phyloP scores from a whole-genome alignment of 2,113 vertebrate genomes.

The western clawed frog (Xenopus tropicalis) region UCB_Xtro_10.0 CM004444.2:129163001-129163500 shows the following conservation, averaged over 20 bases:
- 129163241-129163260: not conserved
- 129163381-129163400: slow-evolving; percentile 6
- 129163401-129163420: not conserved
- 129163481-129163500: too few relatives aligned
- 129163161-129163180: not conserved
- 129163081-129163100: too few relatives aligned
- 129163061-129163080: too few relatives aligned
- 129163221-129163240: not conserved
- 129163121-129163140: too few relatives aligned
- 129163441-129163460: not conserved
- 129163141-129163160: not conserved
- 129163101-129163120: too few relatives aligned
- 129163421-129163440: not conserved
- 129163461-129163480: not conserved
- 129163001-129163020: too few relatives aligned
- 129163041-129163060: too few relatives aligned
- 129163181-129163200: not conserved
- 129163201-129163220: not conserved
- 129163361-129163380: not conserved
- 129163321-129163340: not conserved
- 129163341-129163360: slow-evolving; percentile 2
- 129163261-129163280: not conserved
- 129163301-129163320: slow-evolving; percentile 5
- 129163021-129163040: too few relatives aligned
- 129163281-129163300: not conserved